Percentiles rank a stretch among this genome's conserved stretches.
These are phyloP conservation scores for Erebia ligea DNA, from an alignment of 2,888 invertebrate species.

Conservation along the genomic window DNA sequence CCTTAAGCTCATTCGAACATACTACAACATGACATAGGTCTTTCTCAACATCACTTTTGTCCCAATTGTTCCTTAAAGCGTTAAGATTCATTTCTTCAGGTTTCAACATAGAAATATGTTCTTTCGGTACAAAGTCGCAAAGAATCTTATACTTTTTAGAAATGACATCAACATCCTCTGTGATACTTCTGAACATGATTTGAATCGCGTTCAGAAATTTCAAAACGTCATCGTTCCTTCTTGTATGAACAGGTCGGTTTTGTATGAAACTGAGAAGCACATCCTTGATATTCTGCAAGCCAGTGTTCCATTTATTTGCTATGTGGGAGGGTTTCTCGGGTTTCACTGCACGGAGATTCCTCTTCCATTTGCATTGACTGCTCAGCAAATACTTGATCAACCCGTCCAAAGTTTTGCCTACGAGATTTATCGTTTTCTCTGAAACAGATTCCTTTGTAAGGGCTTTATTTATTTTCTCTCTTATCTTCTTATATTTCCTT, in stretches of 20 bases:
- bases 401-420: constrained; percentile 58
- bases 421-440: constrained; percentile 51
- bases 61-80: constrained; percentile 34
- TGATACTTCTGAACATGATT: constrained; percentile 48
- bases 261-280: constrained; percentile 39
- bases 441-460: constrained; percentile 57
- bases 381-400: constrained; percentile 55
- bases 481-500: constrained; percentile 56
- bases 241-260: constrained; percentile 26
- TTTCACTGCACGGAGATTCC: constrained; percentile 23
- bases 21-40: constrained; percentile 52
- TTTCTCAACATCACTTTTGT: constrained; percentile 27
- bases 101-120: neutral
- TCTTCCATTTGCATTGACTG: constrained; percentile 55
- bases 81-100: constrained; percentile 10
- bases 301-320: constrained; percentile 42
- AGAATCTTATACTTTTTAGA: constrained; percentile 51
- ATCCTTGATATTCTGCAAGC: constrained; percentile 49
- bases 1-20: constrained; percentile 59
- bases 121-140: constrained; percentile 49
- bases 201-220: constrained; percentile 50
- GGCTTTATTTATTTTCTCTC: constrained; percentile 51
- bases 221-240: constrained; percentile 40
- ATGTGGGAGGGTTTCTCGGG: constrained; percentile 17
- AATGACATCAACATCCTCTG: constrained; percentile 47